Base-by-base conservation (phyloP, 2,888 invertebrate species). In the Auanema freiburgensis region DNA sequence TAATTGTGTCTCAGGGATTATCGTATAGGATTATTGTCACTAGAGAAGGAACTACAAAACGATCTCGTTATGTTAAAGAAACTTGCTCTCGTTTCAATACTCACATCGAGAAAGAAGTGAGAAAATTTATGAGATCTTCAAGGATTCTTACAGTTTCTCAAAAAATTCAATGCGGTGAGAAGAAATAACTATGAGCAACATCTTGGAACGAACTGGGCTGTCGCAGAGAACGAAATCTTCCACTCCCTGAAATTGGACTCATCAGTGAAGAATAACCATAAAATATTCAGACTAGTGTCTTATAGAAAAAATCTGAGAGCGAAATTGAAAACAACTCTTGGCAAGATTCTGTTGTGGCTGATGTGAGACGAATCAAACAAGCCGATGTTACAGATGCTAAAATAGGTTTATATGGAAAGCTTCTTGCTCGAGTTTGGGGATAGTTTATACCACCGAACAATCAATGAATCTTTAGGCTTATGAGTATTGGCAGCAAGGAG, bases 41-140 rank as follows among this genome's bases (percentile, higher is more conserved):
- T 43, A 53, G 46, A 33, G 69, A 67, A 54, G 69, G 66, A 41
- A 64, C 64, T 14, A 64, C 69, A 46, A 66, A 67, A 23, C 53
- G 67, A 43, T 67, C 64, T 1, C 56, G 52, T 11, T 67, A 63
- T 50, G 44, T 53, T 1, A 58, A 59, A 24, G 63, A 59, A n/a
- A 46, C 49, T 24, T 43, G 53, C 44, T 21, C 33, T 4, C 44
- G 54, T 24, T n/a, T 63, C 23, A 44, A 25, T 25, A 40, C 43
- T 18, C 40, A 14, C 16, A 49, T 63, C n/a, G 24, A 40, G 33
- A 40, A 40, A 18, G 44, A 25, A 40, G 56, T 49, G 14, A 44
- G 55, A 41, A 11, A 21, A 8, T 3, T 11, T 2, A 33, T 33
- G 3, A 8, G 8, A 33, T 33, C 33, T 33, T 33, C 33, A 33